Evolutionary conservation across 2,113 vertebrate genomes (phyloP), one percentile per base, ranked within the genome.

Genomic region (Lucifuga dentata): DNA sequence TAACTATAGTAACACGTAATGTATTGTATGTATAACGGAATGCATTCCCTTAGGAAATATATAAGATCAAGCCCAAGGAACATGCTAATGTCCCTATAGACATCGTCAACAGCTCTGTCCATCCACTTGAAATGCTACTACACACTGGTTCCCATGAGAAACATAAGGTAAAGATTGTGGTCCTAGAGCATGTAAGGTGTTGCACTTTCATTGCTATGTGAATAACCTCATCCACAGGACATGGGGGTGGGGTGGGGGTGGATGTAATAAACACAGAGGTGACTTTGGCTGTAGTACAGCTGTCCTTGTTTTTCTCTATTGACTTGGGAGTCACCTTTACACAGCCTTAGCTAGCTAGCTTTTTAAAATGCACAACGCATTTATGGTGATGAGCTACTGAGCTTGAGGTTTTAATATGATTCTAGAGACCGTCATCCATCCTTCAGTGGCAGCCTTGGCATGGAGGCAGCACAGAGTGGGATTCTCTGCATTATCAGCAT

Each of bases 251-350:
- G n/a, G n/a, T n/a, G n/a, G n/a, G n/a, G n/a, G n/a, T n/a, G 23
- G 39, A 59, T 55, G 49, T 76, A 73, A 83, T 64, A 58, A 67
- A 46, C 20, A 39, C 59, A 69, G 50, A 69, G 75, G 87, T 83
- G 72, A 89, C 77, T 80, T 83, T 83, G 72, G 58, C 52, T 66
- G 38, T 26, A 68, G 61, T 40, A 35, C 66, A 70, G 48, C 59
- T 68, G 60, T 69, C 68, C 52, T 78, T 67, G 72, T 70, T 75
- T 68, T 56, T 61, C 59, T 62, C 65, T 61, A 23, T 72, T 60
- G 58, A 61, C 59, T 60, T 6, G n/a, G 21, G 36, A 77, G 68
- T 71, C 68, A 74, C 69, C 48, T 68, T 69, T 58, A 43, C 21
- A 40, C 21, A 57, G 43, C 41, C 38, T 43, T 24, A 43, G 49